These are phyloP conservation scores for Sarcophaga carnaria DNA, from an alignment of 2,888 invertebrate species.

Conservation along the genomic window DNA sequence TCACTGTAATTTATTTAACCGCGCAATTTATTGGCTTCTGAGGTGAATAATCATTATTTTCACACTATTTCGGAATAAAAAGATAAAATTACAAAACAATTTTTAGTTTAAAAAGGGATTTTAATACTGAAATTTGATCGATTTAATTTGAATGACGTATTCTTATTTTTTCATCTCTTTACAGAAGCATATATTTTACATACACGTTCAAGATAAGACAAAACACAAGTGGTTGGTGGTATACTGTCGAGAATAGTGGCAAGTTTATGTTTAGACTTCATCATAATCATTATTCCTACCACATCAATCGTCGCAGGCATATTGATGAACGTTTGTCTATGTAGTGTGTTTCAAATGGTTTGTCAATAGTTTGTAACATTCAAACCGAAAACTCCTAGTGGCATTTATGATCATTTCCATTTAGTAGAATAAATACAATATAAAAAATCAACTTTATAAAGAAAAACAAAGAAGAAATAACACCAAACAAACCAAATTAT, in stretches of 20 bases:
- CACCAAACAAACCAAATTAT: conserved; percentile 48
- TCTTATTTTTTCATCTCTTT: neutral
- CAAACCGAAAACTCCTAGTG: conserved; percentile 53
- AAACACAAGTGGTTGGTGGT: no score
- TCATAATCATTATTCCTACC: neutral
- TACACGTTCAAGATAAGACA: no score
- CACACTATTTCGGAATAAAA: neutral
- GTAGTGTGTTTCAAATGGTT: conserved; percentile 47
- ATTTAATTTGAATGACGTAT: no score
- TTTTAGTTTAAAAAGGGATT: neutral
- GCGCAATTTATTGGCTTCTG: neutral
- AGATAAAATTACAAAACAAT: neutral
- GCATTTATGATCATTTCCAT: conserved; percentile 69
- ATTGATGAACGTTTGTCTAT: conserved; percentile 41
- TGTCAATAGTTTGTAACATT: conserved; percentile 49
- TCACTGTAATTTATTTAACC: neutral
- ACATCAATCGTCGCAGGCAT: conserved; percentile 25
- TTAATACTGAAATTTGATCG: neutral
- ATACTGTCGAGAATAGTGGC: no score
- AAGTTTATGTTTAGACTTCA: no score
- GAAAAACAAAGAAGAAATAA: conserved; percentile 36
- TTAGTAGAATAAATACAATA: conserved; percentile 48
- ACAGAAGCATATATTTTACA: neutral
- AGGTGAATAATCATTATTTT: neutral
- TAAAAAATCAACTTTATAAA: conserved; percentile 44